These are phyloP conservation scores for Sula dactylatra DNA, from an alignment of 2,113 vertebrate species.

Conservation along the genomic window DNA sequence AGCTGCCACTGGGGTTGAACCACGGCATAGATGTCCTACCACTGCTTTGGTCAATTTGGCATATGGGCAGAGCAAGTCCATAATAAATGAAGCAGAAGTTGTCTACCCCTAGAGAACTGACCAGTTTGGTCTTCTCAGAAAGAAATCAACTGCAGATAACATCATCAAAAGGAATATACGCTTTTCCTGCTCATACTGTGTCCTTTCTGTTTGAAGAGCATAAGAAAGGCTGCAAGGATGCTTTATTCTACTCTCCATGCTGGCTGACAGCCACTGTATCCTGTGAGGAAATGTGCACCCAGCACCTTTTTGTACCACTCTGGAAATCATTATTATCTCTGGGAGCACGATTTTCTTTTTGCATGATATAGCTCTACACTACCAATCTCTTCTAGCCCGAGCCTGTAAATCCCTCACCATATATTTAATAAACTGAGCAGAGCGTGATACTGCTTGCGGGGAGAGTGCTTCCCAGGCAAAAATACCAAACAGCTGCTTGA, in stretches of 20 bases:
- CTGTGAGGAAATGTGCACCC: fast-evolving
- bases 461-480: neutral
- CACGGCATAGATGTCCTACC: neutral
- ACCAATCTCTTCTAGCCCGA: neutral
- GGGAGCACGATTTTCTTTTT: neutral
- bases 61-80: neutral
- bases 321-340: neutral
- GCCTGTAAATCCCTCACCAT: neutral
- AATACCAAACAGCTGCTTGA: neutral
- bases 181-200: neutral
- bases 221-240: neutral
- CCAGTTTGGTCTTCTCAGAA: neutral
- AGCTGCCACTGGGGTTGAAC: too few relatives aligned
- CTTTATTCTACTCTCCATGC: neutral
- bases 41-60: neutral
- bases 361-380: neutral
- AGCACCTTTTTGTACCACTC: neutral
- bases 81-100: neutral
- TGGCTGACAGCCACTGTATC: neutral
- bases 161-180: neutral
- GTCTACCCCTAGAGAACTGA: neutral
- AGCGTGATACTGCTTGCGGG: neutral
- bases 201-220: neutral
- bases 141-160: neutral
- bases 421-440: neutral